Percentiles rank a stretch among this genome's conserved stretches.
Conservation (phyloP, 2,797 vertebrate genomes). For the Natrix natrix region DNA sequence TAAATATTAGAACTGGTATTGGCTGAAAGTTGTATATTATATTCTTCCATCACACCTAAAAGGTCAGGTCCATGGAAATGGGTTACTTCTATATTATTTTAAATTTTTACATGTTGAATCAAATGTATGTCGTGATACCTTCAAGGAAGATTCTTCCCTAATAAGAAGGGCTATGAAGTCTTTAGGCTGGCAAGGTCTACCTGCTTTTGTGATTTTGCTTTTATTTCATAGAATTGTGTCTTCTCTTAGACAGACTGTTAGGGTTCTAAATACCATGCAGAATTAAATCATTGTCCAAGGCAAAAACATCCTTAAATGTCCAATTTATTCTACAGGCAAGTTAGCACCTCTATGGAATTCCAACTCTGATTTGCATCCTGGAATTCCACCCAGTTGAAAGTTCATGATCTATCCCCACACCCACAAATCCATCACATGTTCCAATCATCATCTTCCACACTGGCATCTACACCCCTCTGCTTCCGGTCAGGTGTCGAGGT, state of each 20-base stretch:
- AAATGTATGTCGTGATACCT: not conserved
- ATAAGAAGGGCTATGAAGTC: not conserved
- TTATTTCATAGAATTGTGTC: not conserved
- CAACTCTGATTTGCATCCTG: no score
- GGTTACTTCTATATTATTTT: not conserved
- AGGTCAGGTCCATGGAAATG: not conserved
- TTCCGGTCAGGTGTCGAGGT: no score
- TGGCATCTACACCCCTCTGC: no score
- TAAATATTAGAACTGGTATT: not conserved
- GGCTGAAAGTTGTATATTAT: not conserved
- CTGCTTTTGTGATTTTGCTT: not conserved
- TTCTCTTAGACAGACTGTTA: not conserved
- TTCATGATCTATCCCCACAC: no score
- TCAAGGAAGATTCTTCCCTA: not conserved
- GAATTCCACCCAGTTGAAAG: no score
- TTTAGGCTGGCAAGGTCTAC: not conserved
- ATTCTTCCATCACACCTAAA: not conserved
- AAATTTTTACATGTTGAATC: not conserved
- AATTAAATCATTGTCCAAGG: no score
- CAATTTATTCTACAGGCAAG: no score
- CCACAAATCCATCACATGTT: no score
- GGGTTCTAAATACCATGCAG: no score
- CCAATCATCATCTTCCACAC: no score
- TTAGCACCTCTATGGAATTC: no score
- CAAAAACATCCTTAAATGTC: no score